Percentiles rank a stretch among this genome's conserved stretches.
phyloP scores from a whole-genome alignment of 2,113 vertebrate genomes.

The Panurus biarmicus region DNA sequence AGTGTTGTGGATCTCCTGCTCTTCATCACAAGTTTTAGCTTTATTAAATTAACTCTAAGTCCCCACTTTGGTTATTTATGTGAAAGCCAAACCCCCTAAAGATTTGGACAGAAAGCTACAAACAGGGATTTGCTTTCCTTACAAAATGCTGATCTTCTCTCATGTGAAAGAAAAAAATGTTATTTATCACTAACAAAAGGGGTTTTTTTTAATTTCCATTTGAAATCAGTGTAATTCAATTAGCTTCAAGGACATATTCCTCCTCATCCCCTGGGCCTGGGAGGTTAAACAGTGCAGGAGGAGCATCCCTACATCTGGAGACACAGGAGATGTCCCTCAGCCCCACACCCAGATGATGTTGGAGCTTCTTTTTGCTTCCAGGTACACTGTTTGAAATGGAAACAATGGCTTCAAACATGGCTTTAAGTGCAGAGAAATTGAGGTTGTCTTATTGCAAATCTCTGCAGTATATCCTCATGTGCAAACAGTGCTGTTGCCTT shows the following conservation, averaged over 20 bases:
- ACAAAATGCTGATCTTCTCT: background rate
- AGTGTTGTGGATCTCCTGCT: background rate
- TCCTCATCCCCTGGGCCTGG: background rate
- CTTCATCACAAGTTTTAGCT: background rate
- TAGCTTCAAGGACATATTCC: background rate
- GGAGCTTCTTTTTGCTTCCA: background rate
- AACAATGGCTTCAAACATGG: background rate
- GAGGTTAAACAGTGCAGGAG: background rate
- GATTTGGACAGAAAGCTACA: background rate
- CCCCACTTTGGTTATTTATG: background rate
- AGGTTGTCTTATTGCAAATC: background rate
- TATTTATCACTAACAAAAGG: background rate
- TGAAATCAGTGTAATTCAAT: background rate
- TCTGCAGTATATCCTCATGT: background rate
- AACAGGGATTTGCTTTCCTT: background rate
- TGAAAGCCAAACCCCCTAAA: background rate
- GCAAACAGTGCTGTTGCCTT: background rate
- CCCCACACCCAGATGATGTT: rapidly evolving
- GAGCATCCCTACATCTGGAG: background rate
- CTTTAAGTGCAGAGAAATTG: background rate
- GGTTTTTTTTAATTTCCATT: background rate
- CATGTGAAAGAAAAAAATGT: background rate
- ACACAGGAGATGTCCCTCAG: background rate
- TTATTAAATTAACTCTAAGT: background rate
- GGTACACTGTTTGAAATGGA: background rate